Evolutionary conservation across 2,888 invertebrate genomes (phyloP).

Genomic region (Melanostoma scalare): DNA sequence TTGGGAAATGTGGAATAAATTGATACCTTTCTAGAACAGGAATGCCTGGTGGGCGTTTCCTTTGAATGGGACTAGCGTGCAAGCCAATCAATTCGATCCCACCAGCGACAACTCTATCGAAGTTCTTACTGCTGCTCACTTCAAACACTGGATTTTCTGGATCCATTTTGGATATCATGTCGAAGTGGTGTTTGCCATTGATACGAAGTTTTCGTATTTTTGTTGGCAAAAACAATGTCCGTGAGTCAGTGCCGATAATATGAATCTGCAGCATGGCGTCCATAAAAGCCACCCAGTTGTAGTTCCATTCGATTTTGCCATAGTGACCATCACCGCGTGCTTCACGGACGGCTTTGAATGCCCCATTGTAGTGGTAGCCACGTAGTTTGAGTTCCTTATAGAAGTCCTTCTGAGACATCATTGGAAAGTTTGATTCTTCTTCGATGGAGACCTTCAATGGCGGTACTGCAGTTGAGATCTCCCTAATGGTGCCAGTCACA

Average conservation of each 20-base stretch:
- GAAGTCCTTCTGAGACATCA: constrained; percentile 85
- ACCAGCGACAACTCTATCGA: constrained; percentile 84
- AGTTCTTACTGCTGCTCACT: constrained; percentile 77
- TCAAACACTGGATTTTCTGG: constrained; percentile 78
- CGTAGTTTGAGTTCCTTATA: constrained; percentile 88
- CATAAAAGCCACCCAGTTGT: constrained; percentile 94
- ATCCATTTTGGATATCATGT: constrained; percentile 81
- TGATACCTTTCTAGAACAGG: constrained; percentile 90
- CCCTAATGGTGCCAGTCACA: constrained; percentile 87
- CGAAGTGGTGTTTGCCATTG: constrained; percentile 85
- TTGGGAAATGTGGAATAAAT: constrained; percentile 86
- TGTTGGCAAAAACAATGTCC: constrained; percentile 89
- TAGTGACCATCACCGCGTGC: constrained; percentile 80
- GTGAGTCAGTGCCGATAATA: constrained; percentile 87
- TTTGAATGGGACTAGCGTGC: constrained; percentile 89
- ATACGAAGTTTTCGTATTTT: constrained; percentile 88
- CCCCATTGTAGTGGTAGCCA: constrained; percentile 85
- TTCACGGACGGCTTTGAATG: constrained; percentile 77
- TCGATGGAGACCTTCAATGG: constrained; percentile 69
- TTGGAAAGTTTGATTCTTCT: constrained; percentile 76
- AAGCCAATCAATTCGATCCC: constrained; percentile 91
- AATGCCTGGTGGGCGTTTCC: constrained; percentile 86
- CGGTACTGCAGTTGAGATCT: constrained; percentile 75
- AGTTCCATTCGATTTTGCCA: constrained; percentile 85
- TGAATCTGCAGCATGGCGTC: constrained; percentile 94